Evolutionary conservation across 2,888 invertebrate species (phyloP).

Genomic region (Pristionchus fissidentatus): DNA sequence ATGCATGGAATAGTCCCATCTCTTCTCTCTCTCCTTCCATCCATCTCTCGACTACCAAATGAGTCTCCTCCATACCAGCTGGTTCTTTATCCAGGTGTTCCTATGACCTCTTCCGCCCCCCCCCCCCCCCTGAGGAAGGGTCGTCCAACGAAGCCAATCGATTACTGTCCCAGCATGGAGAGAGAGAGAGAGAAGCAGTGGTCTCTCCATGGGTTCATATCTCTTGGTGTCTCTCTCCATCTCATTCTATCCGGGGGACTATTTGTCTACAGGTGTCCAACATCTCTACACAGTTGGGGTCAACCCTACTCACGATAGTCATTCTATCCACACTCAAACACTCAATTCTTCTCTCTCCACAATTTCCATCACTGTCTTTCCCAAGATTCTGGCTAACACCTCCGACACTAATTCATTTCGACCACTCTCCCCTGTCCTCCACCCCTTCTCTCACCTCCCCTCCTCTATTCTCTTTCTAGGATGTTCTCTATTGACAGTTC

Average conservation of each 20-base stretch:
- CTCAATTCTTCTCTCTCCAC: background rate
- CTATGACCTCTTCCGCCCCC: background rate
- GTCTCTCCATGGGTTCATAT: background rate
- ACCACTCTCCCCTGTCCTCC: background rate
- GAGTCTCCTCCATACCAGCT: conserved; percentile 21
- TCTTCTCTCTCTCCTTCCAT: background rate
- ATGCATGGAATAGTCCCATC: conserved; percentile 43
- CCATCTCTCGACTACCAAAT: background rate
- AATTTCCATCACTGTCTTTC: background rate
- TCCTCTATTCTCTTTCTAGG: background rate
- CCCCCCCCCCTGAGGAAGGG: background rate
- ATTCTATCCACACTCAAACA: background rate
- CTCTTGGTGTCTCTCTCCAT: background rate
- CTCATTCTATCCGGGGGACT: background rate
- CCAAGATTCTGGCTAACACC: background rate
- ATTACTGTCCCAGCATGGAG: conserved; percentile 15
- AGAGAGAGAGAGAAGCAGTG: background rate
- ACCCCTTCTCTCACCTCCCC: background rate
- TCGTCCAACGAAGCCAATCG: conserved; percentile 34
- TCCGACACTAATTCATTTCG: background rate
- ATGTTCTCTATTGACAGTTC: background rate
- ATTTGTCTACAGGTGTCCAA: conserved; percentile 44
- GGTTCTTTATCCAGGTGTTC: conserved; percentile 40
- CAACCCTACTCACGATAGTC: background rate
- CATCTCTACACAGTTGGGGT: conserved; percentile 11